Evolutionary conservation across 2,113 vertebrate genomes (phyloP).

Genomic region (Eretmochelys imbricata): DNA sequence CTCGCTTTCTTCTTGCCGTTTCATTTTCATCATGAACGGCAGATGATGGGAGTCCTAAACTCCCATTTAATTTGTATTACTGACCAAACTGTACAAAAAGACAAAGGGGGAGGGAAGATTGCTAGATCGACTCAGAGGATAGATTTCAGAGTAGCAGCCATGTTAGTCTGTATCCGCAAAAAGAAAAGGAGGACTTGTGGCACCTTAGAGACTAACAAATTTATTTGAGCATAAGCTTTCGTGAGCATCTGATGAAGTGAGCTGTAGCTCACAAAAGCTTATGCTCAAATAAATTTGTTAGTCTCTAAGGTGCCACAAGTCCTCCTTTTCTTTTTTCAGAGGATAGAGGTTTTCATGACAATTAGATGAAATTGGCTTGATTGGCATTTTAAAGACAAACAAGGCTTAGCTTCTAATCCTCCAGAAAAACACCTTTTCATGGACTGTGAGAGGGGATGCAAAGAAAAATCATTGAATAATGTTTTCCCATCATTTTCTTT

Average conservation of each 20-base stretch:
- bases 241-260: too few relatives aligned
- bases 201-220: too few relatives aligned
- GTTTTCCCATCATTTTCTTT: neutral
- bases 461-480: neutral
- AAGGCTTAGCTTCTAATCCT: neutral
- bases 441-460: neutral
- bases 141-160: too few relatives aligned
- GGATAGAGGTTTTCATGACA: neutral
- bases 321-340: neutral
- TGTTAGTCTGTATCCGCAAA: too few relatives aligned
- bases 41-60: slow-evolving; percentile 24
- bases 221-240: too few relatives aligned
- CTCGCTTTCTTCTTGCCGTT: neutral
- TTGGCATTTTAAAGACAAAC: neutral
- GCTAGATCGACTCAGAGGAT: neutral
- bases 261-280: too few relatives aligned
- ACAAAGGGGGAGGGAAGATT: neutral
- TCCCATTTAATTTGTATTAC: neutral
- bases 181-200: too few relatives aligned
- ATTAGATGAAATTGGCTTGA: neutral
- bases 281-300: too few relatives aligned
- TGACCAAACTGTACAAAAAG: neutral
- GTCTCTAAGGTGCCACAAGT: too few relatives aligned
- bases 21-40: slow-evolving; percentile 3
- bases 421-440: neutral